Conservation (phyloP, 2,888 invertebrate species). For the Phorcus lineatus region DNA sequence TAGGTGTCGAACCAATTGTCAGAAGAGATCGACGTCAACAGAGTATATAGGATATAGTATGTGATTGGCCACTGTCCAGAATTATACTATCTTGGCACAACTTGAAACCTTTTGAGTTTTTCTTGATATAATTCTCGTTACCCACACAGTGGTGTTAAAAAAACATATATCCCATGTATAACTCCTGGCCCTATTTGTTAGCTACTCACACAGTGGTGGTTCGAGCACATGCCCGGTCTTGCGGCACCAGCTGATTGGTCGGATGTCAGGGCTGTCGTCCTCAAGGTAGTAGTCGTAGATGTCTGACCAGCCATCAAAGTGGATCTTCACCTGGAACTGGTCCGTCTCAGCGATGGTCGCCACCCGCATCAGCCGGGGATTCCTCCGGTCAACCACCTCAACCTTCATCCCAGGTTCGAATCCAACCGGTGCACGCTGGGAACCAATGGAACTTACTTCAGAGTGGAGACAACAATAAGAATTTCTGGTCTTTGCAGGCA, state of each 20-base stretch:
- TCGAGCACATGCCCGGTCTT: conserved; percentile 91
- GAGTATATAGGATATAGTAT: no score
- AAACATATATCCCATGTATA: no score
- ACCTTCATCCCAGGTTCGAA: conserved; percentile 91
- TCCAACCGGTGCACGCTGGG: conserved; percentile 84
- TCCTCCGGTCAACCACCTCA: conserved; percentile 88
- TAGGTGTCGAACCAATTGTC: no score
- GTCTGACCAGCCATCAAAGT: conserved; percentile 92
- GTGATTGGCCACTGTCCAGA: no score
- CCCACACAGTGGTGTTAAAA: no score
- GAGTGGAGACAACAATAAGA: no score
- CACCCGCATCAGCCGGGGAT: conserved; percentile 88
- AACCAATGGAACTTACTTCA: not conserved
- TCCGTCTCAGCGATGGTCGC: conserved; percentile 85
- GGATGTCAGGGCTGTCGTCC: conserved; percentile 91
- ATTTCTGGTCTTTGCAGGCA: no score
- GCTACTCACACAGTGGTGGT: conserved; percentile 84
- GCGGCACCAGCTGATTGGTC: conserved; percentile 93
- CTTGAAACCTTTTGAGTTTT: no score
- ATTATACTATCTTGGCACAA: no score
- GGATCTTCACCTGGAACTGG: conserved; percentile 85
- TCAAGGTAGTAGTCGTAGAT: conserved; percentile 91
- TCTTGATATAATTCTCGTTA: no score
- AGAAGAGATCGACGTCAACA: no score
- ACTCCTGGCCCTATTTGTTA: no score